Base-by-base conservation (phyloP, 2,888 invertebrate species). In the Cybosia mesomella region DNA sequence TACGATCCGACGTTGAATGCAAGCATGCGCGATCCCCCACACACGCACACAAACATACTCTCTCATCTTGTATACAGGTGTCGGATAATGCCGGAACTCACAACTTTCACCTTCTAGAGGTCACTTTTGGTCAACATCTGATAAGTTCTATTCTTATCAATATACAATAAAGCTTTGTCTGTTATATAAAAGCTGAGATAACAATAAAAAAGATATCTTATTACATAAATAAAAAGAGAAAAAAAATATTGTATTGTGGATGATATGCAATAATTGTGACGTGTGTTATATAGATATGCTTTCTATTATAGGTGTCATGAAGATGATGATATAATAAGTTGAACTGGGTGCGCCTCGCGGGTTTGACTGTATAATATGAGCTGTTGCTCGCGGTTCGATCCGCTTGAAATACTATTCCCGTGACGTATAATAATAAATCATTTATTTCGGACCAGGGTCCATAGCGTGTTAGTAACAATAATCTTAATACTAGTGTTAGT, bases 41-140 rank as follows among this genome's bases (percentile, higher is more conserved):
- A 86, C 89, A 88, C 88, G 86, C 85, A 85, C 84, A 84, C 85
- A 85, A 83, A 85, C 79, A 83, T 81, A 80, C 84, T 82, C 90
- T 89, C 89, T 86, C 89, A 88, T 89, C 88, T 87, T 75, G 84
- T 87, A 86, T 87, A 87, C 90, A 86, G 86, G 88, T 91, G 91
- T 92, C 91, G 90, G 90, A 89, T 92, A 88, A 83, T 92, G 81
- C 94, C 94, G 94, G 94, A 94, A 91, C 92, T 93, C 77, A 72
- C 85, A 79, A 90, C 94, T 94, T 94, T 94, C 94, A 89, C 94
- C 86, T 67, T 72, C 74, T 66, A 76, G 83, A 76, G 91, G 93
- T 91, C 90, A 89, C 79, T 75, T 79, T 73, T 86, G 85, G 85
- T 86, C 87, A 86, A 34, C 80, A 87, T 87, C 72, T 88, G 89